Base-by-base conservation (phyloP, 1,140 invertebrate genomes). In the Drosophila carrolli region DNA sequence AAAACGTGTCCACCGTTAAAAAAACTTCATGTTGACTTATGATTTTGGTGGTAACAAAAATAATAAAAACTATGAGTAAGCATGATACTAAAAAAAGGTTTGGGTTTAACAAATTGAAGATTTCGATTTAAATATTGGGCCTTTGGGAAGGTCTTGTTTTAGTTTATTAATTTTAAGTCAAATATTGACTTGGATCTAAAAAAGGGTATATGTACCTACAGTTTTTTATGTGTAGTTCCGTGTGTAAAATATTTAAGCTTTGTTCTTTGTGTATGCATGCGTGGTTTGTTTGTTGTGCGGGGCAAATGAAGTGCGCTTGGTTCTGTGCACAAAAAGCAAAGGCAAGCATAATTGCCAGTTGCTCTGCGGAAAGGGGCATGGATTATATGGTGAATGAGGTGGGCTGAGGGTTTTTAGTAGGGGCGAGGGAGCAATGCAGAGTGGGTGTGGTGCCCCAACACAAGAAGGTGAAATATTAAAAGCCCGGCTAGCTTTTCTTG, bases 291-390 rank as follows among this genome's bases (percentile, higher is more conserved):
- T 75, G 62, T 65, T 65, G 68, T 78, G 56, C 60, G 71, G 47
- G 51, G 57, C 46, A 73, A 84, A 84, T 80, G 58, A 76, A 85
- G 81, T 73, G 81, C 58, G 60, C 63, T 67, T 43, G 41, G 73
- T 50, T 9, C 23, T 81, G 66, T 55, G 55, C 53, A 62, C 59
- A 67, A 44, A 68, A 70, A 57, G 70, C 55, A 54, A 50, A 37
- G 50, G 67, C 61, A 51, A 55, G 62, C 67, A 79, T 79, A 82
- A 88, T 73, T 82, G 61, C 79, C 46, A 55, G 75, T 62, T 68
- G 56, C 44, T 40, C 50, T 44, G 40, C 13, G 47, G 55, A 5
- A 14, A 5, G n/a, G n/a, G 43, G 72, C 41, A 35, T 37, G 48
- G 72, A 75, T 75, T 75, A 48, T 54, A 19, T 41, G 10, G 35